Evolutionary conservation across 1,140 invertebrate species (phyloP), one percentile per base, ranked within the genome.

Genomic region (Drosophila quadrilineata): DNA sequence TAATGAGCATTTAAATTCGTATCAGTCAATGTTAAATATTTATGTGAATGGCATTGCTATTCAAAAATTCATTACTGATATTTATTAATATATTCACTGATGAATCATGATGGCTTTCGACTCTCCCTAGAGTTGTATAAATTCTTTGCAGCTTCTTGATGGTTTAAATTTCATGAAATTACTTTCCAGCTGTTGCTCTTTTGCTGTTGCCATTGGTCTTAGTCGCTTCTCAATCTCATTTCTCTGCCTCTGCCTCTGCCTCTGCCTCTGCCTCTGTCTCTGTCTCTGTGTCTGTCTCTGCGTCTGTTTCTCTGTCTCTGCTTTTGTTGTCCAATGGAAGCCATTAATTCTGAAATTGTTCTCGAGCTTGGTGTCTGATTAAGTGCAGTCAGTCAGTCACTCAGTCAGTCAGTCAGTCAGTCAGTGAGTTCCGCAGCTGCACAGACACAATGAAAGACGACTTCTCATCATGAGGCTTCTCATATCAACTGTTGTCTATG

Each of bases 311-410:
- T n/a, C n/a, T n/a, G n/a, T n/a, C n/a, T n/a, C n/a, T n/a, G n/a
- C n/a, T n/a, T n/a, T n/a, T n/a, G 16, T 9, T 46, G 48, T 17
- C 3, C 22, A 5, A 26, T 24, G 28, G 9, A 24, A 45, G 29
- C 40, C 19, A 57, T 54, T 63, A 52, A 45, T 46, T 36, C 22
- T 19, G n/a, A 52, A 60, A 35, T 26, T 52, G n/a, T 24, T 54
- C 45, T 21, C 33, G 14, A 45, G 38, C 16, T 43, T 29, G 33
- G 33, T 58, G 16, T 54, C 38, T 36, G 36, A 19, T 52, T 33
- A 33, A 53, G 58, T 52, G 49, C 57, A 59, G 33, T 59, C 24
- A n/a, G n/a, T n/a, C n/a, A n/a, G n/a, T n/a, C n/a, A n/a, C n/a
- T n/a, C n/a, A n/a, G n/a, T n/a, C n/a, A n/a, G n/a, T n/a, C n/a